Percentiles rank a stretch among this genome's conserved stretches.
Conservation (phyloP, 1,140 invertebrate genomes). For the Drosophila orosa region DNA sequence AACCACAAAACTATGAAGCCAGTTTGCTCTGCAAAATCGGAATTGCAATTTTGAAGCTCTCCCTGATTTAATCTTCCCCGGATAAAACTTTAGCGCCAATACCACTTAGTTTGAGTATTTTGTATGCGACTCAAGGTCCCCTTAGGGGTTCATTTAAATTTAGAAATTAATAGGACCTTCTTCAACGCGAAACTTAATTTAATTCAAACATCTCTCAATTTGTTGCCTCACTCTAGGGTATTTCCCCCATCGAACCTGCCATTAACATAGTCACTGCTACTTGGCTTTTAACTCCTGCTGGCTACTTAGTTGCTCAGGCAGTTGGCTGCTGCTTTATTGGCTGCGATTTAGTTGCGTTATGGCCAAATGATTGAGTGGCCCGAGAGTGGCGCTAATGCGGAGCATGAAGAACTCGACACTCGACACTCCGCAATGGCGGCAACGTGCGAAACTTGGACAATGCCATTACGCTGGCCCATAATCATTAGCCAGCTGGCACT, state of each 20-base stretch:
- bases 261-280: neutral
- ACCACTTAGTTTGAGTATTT: neutral
- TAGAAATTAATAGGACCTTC: neutral
- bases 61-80: constrained; percentile 10
- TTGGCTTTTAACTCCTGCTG: constrained; percentile 15
- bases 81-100: neutral
- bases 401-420: constrained; percentile 28
- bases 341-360: constrained; percentile 56
- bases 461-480: constrained; percentile 10
- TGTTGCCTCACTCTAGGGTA: neutral
- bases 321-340: constrained; percentile 39
- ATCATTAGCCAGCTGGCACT: constrained; percentile 39
- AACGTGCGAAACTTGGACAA: constrained; percentile 31
- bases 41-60: constrained; percentile 14
- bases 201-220: neutral
- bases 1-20: constrained; percentile 24
- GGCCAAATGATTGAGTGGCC: constrained; percentile 54
- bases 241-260: neutral
- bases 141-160: neutral
- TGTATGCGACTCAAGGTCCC: too few species aligned
- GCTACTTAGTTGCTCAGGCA: constrained; percentile 31
- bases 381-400: constrained; percentile 38
- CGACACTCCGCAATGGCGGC: constrained; percentile 31
- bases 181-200: neutral
- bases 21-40: constrained; percentile 22